These are phyloP conservation scores for Passer domesticus DNA, from an alignment of 2,113 vertebrate genomes.

Conservation along the genomic window DNA sequence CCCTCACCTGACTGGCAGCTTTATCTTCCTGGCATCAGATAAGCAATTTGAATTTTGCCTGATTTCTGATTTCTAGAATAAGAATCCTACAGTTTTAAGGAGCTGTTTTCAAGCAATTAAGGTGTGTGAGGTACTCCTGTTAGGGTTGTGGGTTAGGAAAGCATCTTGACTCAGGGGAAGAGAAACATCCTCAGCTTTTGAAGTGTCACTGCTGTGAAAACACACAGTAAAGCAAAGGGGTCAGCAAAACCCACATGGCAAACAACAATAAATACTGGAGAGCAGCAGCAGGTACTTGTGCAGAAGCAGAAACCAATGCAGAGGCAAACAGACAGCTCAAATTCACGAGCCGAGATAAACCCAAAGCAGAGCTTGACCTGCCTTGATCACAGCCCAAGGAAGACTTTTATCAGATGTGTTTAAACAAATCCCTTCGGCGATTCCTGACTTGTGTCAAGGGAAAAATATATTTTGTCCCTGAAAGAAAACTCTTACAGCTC, in stretches of 20 bases:
- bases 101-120: not conserved
- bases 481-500: not conserved
- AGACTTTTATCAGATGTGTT: slow-evolving; percentile 18
- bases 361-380: not conserved
- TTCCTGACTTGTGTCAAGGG: slow-evolving; percentile 14
- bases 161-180: not conserved
- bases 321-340: not conserved
- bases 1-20: not conserved
- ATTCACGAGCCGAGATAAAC: not conserved
- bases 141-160: not conserved
- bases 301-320: not conserved
- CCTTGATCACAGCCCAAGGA: not conserved
- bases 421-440: not conserved
- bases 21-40: not conserved
- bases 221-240: not conserved
- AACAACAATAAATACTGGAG: not conserved
- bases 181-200: not conserved
- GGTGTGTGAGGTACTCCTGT: not conserved
- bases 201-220: not conserved
- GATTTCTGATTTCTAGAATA: not conserved
- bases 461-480: not conserved
- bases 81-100: not conserved
- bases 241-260: not conserved
- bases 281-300: not conserved
- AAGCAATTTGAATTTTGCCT: not conserved